Evolutionary conservation across 2,888 invertebrate species (phyloP).

Genomic region (Cheilosia urbana): DNA sequence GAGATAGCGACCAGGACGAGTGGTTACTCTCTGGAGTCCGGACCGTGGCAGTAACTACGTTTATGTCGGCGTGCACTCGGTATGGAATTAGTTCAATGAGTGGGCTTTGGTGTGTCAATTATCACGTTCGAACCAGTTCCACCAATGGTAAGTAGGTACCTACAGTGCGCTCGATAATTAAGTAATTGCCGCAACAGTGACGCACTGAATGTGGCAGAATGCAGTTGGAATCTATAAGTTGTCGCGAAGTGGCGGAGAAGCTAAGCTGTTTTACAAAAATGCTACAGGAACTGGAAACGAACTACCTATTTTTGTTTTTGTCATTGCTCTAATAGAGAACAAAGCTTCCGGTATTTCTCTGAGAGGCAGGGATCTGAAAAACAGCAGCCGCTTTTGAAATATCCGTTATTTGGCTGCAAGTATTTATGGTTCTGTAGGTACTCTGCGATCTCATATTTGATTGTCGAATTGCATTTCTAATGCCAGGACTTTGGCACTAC

Average conservation of each 20-base stretch:
- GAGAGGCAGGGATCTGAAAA: too few species aligned
- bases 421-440: too few species aligned
- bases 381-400: too few species aligned
- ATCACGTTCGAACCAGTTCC: conserved; percentile 59
- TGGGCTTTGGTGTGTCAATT: conserved; percentile 71
- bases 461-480: too few species aligned
- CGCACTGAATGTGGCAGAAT: conserved; percentile 29
- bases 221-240: conserved; percentile 6
- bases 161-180: conserved; percentile 49
- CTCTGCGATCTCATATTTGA: too few species aligned
- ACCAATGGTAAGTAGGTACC: conserved; percentile 2
- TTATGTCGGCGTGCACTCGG: conserved; percentile 25
- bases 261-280: too few species aligned
- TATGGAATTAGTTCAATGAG: conserved; percentile 71
- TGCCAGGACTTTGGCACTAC: too few species aligned
- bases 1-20: not conserved
- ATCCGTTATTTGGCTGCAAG: too few species aligned
- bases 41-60: conserved; percentile 9
- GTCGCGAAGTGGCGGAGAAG: not conserved
- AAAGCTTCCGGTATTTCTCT: too few species aligned
- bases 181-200: conserved; percentile 54
- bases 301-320: too few species aligned
- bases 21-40: conserved; percentile 26
- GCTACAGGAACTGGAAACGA: too few species aligned
- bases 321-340: too few species aligned